Conservation (phyloP, 2,888 invertebrate species). For the Caenorhabditis japonica region DNA sequence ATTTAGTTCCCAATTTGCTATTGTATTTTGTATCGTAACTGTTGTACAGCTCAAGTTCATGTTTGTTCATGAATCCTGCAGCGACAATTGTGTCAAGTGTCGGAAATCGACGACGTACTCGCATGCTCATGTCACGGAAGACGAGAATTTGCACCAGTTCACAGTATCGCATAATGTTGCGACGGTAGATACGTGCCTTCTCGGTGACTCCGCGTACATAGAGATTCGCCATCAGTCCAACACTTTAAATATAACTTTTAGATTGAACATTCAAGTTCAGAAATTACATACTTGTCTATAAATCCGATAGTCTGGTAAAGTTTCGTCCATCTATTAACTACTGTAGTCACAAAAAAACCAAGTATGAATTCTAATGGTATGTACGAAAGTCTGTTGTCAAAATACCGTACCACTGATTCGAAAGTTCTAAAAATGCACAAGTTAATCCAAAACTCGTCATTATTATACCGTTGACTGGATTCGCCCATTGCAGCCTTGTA, state of each 20-base stretch:
- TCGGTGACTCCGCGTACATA: constrained; percentile 64
- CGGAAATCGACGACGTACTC: constrained; percentile 59
- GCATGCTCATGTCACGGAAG: constrained; percentile 65
- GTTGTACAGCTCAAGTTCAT: constrained; percentile 61
- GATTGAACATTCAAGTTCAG: too few relatives aligned
- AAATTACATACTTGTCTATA: constrained; percentile 64
- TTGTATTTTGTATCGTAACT: constrained; percentile 51
- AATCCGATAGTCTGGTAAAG: constrained; percentile 66
- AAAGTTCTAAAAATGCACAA: constrained; percentile 46
- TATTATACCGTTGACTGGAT: constrained; percentile 53
- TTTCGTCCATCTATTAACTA: constrained; percentile 64
- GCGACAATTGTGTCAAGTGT: constrained; percentile 64
- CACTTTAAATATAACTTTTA: too few relatives aligned
- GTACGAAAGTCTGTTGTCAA: constrained; percentile 55
- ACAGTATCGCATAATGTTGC: constrained; percentile 62
- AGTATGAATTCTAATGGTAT: constrained; percentile 64
- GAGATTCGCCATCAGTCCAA: constrained; percentile 63
- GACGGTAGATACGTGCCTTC: constrained; percentile 54
- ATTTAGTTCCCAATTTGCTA: constrained; percentile 46
- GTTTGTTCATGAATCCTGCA: constrained; percentile 60
- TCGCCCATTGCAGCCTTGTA: constrained; percentile 58
- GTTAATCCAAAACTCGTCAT: not conserved
- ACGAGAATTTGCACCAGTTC: constrained; percentile 62
- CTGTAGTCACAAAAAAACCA: constrained; percentile 63
- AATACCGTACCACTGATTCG: constrained; percentile 58